Base-by-base conservation (phyloP, 1,140 invertebrate genomes). In the Drosophila paulistorum region DNA sequence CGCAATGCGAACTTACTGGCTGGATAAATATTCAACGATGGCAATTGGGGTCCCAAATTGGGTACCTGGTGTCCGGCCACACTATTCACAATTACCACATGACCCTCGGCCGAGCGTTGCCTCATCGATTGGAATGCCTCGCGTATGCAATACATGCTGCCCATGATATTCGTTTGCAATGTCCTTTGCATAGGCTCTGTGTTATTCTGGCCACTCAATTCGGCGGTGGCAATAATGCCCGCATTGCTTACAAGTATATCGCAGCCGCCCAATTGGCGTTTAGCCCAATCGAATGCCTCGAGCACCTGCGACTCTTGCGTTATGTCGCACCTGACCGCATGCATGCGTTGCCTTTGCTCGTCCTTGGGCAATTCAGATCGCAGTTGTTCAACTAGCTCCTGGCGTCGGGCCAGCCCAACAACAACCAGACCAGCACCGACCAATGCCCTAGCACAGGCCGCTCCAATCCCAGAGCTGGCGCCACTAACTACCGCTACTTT, bases 171-270 rank as follows among this genome's bases (percentile, higher is more conserved):
- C 0, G 95, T 94, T 45, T 96, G 94, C 35, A 97, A 63, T 14
- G 93, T 90, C 11, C 77, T 33, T 17, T 77, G 75, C 81, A 93
- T 92, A 5, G 87, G 80, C 7, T 71, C 17, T 0, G 93, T 82
- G 39, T 92, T 91, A 4, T 37, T 90, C 68, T 92, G 93, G 92
- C 80, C 93, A 71, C 83, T 80, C 93, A 94, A 35, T 91, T 86
- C 75, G 76, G 87, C 93, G 93, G 94, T 82, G 92, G 80, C 76
- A 0, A 93, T 90, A 1, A 95, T 80, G 1, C 95, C 96, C 13
- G 96, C 96, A 91, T 96, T 96, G 90, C 96, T 97, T 41, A 97
- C 92, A 41, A 96, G 92, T 3, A 97, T 92, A 80, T 96, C 94
- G 1, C 96, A 92, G 1, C 95, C 94, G 2, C 95, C 95, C 20